Evolutionary conservation across 2,113 vertebrate genomes (phyloP).

Genomic region (Antechinus flavipes): DNA sequence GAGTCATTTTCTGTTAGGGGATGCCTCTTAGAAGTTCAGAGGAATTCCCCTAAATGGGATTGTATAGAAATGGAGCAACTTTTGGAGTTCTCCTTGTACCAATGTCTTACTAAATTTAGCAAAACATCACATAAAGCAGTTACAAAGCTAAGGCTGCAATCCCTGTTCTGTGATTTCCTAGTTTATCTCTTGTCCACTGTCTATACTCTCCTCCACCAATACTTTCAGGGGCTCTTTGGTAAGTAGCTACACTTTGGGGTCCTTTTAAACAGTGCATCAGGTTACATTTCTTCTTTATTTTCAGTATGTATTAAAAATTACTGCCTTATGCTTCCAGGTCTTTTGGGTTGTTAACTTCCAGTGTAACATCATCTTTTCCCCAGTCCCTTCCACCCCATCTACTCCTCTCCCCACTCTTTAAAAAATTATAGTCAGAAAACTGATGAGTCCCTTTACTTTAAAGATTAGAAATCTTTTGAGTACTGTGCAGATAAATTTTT

Average conservation of each 20-base stretch:
- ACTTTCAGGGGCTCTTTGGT: neutral
- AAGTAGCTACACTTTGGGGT: too few species aligned
- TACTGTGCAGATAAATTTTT: neutral
- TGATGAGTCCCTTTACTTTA: neutral
- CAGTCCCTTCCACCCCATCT: too few species aligned
- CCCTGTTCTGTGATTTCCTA: neutral
- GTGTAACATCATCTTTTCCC: neutral
- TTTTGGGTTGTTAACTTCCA: neutral
- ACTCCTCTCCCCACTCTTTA: neutral
- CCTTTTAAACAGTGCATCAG: too few species aligned
- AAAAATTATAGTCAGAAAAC: neutral
- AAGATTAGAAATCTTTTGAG: neutral
- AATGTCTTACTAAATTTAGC: neutral
- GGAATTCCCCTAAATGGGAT: neutral
- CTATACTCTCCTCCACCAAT: neutral
- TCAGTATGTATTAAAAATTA: neutral
- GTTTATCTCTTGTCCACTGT: neutral
- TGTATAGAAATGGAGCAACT: neutral
- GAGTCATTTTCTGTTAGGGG: neutral
- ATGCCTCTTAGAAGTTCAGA: neutral
- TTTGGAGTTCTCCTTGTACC: neutral
- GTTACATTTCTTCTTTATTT: neutral
- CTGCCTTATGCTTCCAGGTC: neutral
- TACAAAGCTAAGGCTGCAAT: neutral
- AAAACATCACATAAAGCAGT: neutral